Percentiles rank a stretch among this genome's conserved stretches.
phyloP scores from a whole-genome alignment of 2,113 vertebrate genomes.

The Phodopus roborovskii region DNA sequence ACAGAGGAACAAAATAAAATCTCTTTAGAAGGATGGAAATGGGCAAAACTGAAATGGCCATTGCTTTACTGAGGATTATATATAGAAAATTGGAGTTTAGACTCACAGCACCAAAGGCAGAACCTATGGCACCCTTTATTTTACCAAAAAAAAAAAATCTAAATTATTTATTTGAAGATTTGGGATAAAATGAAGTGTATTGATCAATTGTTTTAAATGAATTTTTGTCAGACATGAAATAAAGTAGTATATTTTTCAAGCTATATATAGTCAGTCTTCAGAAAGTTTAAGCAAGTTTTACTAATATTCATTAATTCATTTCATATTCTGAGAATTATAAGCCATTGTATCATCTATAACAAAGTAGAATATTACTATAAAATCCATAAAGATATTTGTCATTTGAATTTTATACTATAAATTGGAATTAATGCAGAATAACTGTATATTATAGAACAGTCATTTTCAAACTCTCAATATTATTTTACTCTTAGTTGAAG shows the following conservation, averaged over 20 bases:
- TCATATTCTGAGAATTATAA: constrained; percentile 52
- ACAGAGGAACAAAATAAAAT: not conserved
- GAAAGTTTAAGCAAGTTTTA: constrained; percentile 19
- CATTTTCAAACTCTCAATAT: not conserved
- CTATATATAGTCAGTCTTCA: not conserved
- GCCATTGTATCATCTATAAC: not conserved
- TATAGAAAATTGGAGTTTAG: not conserved
- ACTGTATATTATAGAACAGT: not conserved
- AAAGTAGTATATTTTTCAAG: not conserved
- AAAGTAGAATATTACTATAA: not conserved
- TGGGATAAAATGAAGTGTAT: constrained; percentile 1
- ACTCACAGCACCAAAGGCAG: not conserved
- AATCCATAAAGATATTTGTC: not conserved
- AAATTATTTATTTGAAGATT: constrained; percentile 43
- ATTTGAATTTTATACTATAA: constrained; percentile 48
- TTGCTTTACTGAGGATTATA: not conserved
- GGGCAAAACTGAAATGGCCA: not conserved
- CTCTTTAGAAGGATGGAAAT: not conserved
- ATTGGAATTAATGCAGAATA: not conserved
- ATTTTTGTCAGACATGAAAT: not conserved
- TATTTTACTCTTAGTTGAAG: not conserved
- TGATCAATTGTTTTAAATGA: constrained; percentile 33
- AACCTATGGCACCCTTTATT: not conserved
- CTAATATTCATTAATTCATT: not conserved
- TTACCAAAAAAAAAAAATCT: not conserved